Evolutionary conservation across 2,888 invertebrate species (phyloP), one percentile per base, ranked within the genome.

Genomic region (Epirrhoe alternata): DNA sequence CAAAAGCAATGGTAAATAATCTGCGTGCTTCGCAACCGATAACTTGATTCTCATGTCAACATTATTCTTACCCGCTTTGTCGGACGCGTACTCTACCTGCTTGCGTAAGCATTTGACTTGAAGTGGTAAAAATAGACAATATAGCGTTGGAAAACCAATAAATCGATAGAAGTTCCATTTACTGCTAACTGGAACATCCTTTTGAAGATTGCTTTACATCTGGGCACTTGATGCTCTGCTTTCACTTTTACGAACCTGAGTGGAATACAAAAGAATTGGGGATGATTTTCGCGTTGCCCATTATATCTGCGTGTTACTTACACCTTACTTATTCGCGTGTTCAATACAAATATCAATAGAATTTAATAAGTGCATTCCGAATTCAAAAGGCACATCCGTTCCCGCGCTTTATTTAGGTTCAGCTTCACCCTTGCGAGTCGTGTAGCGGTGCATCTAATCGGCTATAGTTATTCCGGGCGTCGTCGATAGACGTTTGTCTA

Each of bases 401-500:
- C 74, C 42, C n/a, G 50, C 74, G 72, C 64, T 68, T 70, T 81
- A 78, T 77, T 77, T 79, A 78, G 72, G 72, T 69, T 72, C 79
- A 72, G 76, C 10, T 14, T 17, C 80, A 81, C 77, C 77, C 75
- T 76, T 77, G 77, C 51, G 47, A 42, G 12, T 33, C n/a, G 56
- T 17, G 42, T 75, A 77, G 73, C 80, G 81, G 80, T 86, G 87
- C 86, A 87, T 87, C 83, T 88, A 90, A 90, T 89, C 88, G 88
- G 77, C 86, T 80, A 87, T 89, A 91, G 89, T 90, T 92, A 93
- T 93, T 92, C 92, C 83, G 85, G 87, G 90, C 92, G 87, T 83
- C 87, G 86, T 84, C 85, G 89, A 89, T 92, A 89, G 89, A 88
- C 92, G 90, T 88, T 90, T 89, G 90, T 91, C 92, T 92, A 92